phyloP scores from a whole-genome alignment of 2,113 vertebrate species.

The Myotis lucifugus region DNA sequence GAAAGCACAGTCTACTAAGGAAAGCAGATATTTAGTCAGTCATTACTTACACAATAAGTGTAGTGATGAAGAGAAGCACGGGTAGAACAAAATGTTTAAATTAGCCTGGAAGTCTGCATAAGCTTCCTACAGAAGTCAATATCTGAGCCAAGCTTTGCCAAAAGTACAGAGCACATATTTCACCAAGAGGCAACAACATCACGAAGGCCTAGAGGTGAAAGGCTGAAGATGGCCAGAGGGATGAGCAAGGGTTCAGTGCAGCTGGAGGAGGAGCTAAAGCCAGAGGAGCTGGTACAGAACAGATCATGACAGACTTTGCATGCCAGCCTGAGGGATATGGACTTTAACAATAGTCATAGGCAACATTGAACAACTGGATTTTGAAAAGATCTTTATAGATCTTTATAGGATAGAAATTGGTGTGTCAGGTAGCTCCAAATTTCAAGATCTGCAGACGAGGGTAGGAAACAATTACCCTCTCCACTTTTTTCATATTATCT shows the following conservation, averaged over 20 bases:
- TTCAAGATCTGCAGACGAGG: not conserved
- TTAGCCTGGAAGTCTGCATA: not conserved
- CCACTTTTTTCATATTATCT: not conserved
- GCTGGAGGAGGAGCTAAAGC: not conserved
- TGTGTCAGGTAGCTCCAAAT: not conserved
- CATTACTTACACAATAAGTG: not conserved
- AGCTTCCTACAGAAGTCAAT: not conserved
- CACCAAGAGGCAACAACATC: not conserved
- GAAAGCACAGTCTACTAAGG: not conserved
- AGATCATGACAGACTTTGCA: not conserved
- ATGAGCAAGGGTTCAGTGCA: not conserved
- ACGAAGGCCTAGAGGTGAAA: not conserved
- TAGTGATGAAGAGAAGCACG: not conserved
- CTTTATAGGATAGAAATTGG: not conserved
- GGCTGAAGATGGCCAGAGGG: not conserved
- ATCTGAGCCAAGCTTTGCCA: not conserved
- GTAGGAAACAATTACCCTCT: not conserved
- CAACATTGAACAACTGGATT: not conserved
- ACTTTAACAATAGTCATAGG: not conserved
- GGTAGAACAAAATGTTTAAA: not conserved
- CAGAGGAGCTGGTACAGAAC: not conserved
- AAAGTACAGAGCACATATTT: not conserved
- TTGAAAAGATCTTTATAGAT: conserved; percentile 13
- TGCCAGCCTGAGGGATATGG: not conserved
- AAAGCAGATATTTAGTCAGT: not conserved